Evolutionary conservation across 2,888 invertebrate genomes (phyloP).

Genomic region (Parascotia fuliginaria): DNA sequence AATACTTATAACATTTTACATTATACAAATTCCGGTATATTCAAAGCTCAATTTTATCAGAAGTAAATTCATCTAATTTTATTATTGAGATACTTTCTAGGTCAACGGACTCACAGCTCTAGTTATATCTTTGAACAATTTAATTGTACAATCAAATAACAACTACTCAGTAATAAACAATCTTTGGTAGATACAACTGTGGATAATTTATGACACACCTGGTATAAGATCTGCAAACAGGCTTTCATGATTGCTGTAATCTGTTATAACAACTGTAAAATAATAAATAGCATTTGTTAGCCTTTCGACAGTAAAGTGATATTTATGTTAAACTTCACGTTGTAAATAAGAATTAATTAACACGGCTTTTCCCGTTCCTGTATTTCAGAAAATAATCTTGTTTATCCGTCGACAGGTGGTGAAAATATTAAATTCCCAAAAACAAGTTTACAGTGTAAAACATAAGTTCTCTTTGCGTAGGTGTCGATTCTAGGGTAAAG

Average conservation of each 20-base stretch:
- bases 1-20: too few relatives aligned
- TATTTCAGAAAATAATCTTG: neutral
- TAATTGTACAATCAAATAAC: neutral
- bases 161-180: slow-evolving; percentile 5
- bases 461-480: neutral
- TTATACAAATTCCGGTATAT: too few relatives aligned
- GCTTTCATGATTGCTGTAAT: slow-evolving; percentile 5
- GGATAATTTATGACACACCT: slow-evolving; percentile 6
- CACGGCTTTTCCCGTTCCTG: neutral
- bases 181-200: slow-evolving; percentile 3
- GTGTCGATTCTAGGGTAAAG: too few relatives aligned
- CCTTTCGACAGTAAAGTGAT: slow-evolving; percentile 2
- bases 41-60: too few relatives aligned
- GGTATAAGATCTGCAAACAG: slow-evolving; percentile 6
- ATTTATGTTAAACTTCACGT: neutral
- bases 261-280: slow-evolving; percentile 5
- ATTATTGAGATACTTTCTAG: too few relatives aligned
- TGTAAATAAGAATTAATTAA: slow-evolving; percentile 1
- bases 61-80: too few relatives aligned
- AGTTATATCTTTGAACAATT: neutral
- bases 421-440: neutral
- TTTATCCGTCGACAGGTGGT: neutral
- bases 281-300: slow-evolving; percentile 4
- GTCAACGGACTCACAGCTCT: too few relatives aligned
- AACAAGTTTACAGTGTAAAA: neutral